Evolutionary conservation across 1,140 invertebrate genomes (phyloP), one percentile per base, ranked within the genome.

Genomic region (Atopsyche davidsoni): DNA sequence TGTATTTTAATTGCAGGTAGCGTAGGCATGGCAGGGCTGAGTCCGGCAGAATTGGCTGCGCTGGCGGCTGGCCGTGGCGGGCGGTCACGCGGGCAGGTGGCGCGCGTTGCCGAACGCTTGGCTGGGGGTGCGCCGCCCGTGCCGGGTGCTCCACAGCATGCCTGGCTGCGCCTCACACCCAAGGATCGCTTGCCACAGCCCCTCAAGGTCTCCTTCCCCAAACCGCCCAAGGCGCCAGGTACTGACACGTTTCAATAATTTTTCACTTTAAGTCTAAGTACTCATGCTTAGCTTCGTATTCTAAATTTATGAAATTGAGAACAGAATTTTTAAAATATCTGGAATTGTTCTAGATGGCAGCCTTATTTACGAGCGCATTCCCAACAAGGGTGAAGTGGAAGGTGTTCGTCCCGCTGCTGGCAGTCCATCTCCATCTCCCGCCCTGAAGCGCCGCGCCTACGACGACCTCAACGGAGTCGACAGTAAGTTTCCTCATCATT

Each of bases 401-500:
- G 83, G 73, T 32, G 67, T 65, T 10, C 64, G 61, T 53, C 64
- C 70, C 4, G 73, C 75, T 60, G 73, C 71, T 51, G 69, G 79
- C 63, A 58, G 66, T 73, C 22, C 74, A 75, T 51, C 65, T 62
- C 66, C 67, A 41, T 75, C 75, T 44, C 72, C 78, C 44, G 80
- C 86, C 41, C 65, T 87, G 51, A 89, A 86, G 68, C 79, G 86
- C 68, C 75, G 86, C 50, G 75, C 79, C 3, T 92, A 89, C 68
- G 89, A 92, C 61, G 89, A 94, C 66, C 79, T 88, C 53, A 93
- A 94, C 76, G 90, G 90, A 53, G 81, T 89, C 58, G 88, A 91
- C 75, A 85, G 87, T 89, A 78, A 83, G 77, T 79, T 65, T 39
- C 41, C 51, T 47, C 39, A 46, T 9, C 25, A 28, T 28, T 41